Base-by-base conservation (phyloP, 1,140 invertebrate genomes). In the Penaeus japonicus region DNA sequence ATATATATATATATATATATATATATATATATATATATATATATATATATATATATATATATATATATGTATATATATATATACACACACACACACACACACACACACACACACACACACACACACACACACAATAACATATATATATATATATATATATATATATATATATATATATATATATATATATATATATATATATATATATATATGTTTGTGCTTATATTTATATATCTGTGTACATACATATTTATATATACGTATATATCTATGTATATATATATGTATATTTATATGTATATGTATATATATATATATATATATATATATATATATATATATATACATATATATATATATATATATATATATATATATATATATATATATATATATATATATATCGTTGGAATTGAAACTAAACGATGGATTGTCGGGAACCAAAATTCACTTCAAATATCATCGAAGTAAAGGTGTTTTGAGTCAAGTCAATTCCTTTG, bases 311-410 rank as follows among this genome's bases (percentile, higher is more conserved):
- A 78, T 78, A 78, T 78, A 78, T 78, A 78, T 78, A 78, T 35
- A 78, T 78, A 78, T 78, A 78, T 78, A 78, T 78, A 78, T 78
- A 78, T 78, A 78, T 78, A 78, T 78, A 78, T 78, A 78, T 78
- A 78, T 78, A 78, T 78, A 78, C 32, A 78, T 78, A 78, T 78
- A 78, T 78, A 78, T 78, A 78, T 32, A 78, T 78, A 32, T 24
- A 78, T 24, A 78, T n/a, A n/a, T n/a, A n/a, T n/a, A n/a, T 39
- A 39, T 39, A 39, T 39, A 39, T 39, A 39, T 39, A 39, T 39
- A 39, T 39, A 39, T 39, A 39, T 39, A 39, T 39, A 39, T 39
- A 39, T 39, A 39, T 39, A 3, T 39, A 39, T 39, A 39, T 39
- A 39, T n/a, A n/a, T n/a, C n/a, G n/a, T n/a, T n/a, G n/a, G n/a